phyloP scores from a whole-genome alignment of 2,888 invertebrate genomes.

The Drosophila pegasa region DNA sequence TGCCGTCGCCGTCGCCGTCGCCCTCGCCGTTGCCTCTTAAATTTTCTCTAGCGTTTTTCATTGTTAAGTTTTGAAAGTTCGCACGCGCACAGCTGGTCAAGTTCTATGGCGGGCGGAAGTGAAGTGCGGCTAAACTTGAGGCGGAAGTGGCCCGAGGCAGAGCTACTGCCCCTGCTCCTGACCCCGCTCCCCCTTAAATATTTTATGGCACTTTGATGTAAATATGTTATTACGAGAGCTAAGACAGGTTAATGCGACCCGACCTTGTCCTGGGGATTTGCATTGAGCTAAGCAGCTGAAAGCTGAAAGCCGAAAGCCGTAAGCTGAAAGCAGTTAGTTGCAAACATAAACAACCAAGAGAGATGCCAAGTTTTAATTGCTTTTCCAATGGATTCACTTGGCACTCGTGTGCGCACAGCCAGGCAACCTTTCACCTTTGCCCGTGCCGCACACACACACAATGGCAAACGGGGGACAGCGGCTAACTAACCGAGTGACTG shows the following conservation, averaged over 20 bases:
- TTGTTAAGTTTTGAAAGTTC: conserved; percentile 58
- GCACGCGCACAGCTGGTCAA: conserved; percentile 44
- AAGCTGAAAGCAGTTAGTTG: conserved; percentile 4
- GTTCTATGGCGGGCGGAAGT: conserved; percentile 34
- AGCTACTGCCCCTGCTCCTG: background rate
- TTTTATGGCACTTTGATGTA: conserved; percentile 48
- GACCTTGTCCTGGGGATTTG: conserved; percentile 22
- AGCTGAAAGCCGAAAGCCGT: conserved; percentile 2
- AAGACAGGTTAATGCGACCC: conserved; percentile 31
- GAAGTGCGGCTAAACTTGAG: conserved; percentile 35
- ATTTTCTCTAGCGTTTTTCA: conserved; percentile 37
- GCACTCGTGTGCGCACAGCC: conserved; percentile 1
- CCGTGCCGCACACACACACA: conserved; percentile 8
- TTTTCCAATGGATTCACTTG: conserved; percentile 33
- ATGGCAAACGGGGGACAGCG: conserved; percentile 9
- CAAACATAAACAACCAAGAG: conserved; percentile 6
- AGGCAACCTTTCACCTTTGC: conserved; percentile 23
- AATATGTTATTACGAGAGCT: conserved; percentile 18
- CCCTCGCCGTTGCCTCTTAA: conserved; percentile 32
- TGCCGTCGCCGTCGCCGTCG: conserved; percentile 14
- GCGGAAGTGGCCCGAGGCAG: conserved; percentile 19
- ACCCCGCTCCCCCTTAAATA: conserved; percentile 28
- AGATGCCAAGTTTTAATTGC: conserved; percentile 40
- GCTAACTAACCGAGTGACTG: conserved; percentile 24
- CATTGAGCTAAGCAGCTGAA: conserved; percentile 12